These are phyloP conservation scores for Orycteropus afer DNA, from an alignment of 2,113 vertebrate genomes.

Conservation along the genomic window DNA sequence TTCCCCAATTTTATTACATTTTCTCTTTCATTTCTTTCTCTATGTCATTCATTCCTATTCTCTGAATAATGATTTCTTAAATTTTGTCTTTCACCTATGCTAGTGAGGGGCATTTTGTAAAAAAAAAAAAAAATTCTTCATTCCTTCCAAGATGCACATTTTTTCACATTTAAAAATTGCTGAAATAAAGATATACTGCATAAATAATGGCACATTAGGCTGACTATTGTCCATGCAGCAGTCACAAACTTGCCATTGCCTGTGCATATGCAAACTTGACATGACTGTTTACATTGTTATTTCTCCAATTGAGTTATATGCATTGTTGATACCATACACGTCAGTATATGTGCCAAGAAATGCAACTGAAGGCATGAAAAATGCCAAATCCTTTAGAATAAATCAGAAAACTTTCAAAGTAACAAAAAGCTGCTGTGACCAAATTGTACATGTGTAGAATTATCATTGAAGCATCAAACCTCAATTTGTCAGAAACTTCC, in stretches of 20 bases:
- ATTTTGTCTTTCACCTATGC: not conserved
- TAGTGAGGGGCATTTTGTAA: not conserved
- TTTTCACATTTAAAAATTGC: not conserved
- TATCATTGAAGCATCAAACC: not conserved
- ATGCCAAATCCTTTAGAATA: not conserved
- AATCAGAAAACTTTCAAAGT: not conserved
- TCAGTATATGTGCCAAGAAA: not conserved
- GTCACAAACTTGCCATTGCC: not conserved
- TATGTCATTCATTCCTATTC: not conserved
- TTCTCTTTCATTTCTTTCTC: not conserved
- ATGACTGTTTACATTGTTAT: not conserved
- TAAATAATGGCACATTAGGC: not conserved
- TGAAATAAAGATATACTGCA: not conserved
- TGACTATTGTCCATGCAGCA: not conserved
- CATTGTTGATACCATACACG: not conserved
- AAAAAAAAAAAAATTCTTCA: not conserved
- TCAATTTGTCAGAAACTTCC: not conserved
- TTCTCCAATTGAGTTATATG: not conserved
- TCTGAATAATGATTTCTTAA: constrained; percentile 10
- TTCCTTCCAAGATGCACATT: not conserved
- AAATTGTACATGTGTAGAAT: not conserved
- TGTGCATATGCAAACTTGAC: not conserved
- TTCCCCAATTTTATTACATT: not conserved
- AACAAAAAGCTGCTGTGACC: not conserved
- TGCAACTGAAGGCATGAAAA: not conserved